Conservation (phyloP, 2,797 vertebrate species). For the Arrhamphus sclerolepis region DNA sequence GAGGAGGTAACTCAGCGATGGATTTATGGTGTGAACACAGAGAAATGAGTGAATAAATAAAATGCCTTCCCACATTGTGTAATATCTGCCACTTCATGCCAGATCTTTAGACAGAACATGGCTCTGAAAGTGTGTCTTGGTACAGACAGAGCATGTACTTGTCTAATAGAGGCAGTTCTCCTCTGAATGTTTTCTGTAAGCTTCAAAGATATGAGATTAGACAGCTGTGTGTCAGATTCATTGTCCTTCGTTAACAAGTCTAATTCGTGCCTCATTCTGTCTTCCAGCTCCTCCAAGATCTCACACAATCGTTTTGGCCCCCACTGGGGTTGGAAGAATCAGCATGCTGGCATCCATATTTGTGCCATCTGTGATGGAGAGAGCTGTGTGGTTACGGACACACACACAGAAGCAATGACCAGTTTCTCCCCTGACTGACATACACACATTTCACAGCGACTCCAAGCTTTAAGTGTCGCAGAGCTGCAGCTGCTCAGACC, state of each 20-base stretch:
- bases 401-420: conserved; percentile 10
- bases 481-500: conserved; percentile 27
- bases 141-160: conserved; percentile 51
- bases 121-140: conserved; percentile 50
- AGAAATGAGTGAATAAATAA: conserved; percentile 45
- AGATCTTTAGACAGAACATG: conserved; percentile 54
- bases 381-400: conserved; percentile 57
- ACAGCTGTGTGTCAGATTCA: conserved; percentile 77
- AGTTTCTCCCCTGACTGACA: conserved; percentile 11
- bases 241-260: conserved; percentile 79
- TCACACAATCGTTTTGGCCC: conserved; percentile 74
- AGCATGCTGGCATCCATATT: conserved; percentile 74
- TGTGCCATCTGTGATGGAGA: conserved; percentile 77
- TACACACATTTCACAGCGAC: conserved; percentile 16
- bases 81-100: conserved; percentile 44
- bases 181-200: conserved; percentile 62
- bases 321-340: conserved; percentile 72
- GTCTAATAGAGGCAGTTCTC: conserved; percentile 55
- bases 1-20: conserved; percentile 19
- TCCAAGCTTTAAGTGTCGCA: conserved; percentile 2
- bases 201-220: conserved; percentile 74
- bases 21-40: conserved; percentile 35
- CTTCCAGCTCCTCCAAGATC: conserved; percentile 75
- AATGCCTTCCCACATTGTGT: conserved; percentile 46
- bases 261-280: conserved; percentile 78